Base-by-base conservation (phyloP, 1,140 invertebrate species). In the Caenorhabditis brenneri region DNA sequence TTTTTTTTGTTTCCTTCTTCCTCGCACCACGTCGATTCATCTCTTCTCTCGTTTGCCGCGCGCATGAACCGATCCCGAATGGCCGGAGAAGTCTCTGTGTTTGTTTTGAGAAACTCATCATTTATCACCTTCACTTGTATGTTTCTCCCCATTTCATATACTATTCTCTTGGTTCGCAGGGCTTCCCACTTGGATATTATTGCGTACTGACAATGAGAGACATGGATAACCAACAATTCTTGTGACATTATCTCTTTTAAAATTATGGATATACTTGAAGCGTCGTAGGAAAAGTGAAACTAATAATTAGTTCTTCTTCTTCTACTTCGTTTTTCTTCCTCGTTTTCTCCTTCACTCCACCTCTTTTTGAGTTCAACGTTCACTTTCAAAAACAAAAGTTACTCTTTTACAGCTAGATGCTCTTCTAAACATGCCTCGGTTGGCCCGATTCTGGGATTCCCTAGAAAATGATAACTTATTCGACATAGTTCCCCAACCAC, bases 61-160 rank as follows among this genome's bases (percentile, higher is more conserved):
- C 65, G 58, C 58, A 65, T 36, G 58, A 36, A 65, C 58, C 19
- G 65, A 74, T 74, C 65, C 65, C 36, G 65, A 74, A 65, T 65
- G 53, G 16, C 22, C 24, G 36, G 36, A 74, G 65, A 46, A 42
- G 22, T 74, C 65, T 74, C 27, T 74, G n/a, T n/a, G 65, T 74
- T 74, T 74, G 65, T 74, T 74, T 74, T 74, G 65, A 74, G 65
- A 74, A 74, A 42, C 65, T 74, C 65, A 74, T 74, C 33, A 74
- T 74, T 74, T 74, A 74, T 74, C 65, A 74, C 65, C 65, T 74
- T 74, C 33, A 42, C 22, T 74, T 74, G 19, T 74, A 29, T 39
- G 19, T 27, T 2, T 42, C 22, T 74, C 65, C 42, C n/a, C 36
- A 22, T 22, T 74, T 74, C n/a, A 12, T 74, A 46, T 24, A 27